phyloP scores from a whole-genome alignment of 2,113 vertebrate species.

The Puntigrus tetrazona region DNA sequence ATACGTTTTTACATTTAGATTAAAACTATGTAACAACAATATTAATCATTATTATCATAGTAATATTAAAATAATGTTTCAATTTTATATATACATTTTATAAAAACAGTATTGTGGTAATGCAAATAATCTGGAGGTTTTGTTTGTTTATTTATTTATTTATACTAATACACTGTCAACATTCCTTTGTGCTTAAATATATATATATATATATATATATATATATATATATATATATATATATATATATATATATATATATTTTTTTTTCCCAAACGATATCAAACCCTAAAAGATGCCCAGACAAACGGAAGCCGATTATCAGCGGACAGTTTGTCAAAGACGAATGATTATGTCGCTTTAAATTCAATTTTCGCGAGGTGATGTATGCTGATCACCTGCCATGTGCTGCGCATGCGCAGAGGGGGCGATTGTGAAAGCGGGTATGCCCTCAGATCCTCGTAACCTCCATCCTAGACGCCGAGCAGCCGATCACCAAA shows the following conservation, averaged over 20 bases:
- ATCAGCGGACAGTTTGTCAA: slow-evolving; percentile 51
- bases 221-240: not conserved
- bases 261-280: not conserved
- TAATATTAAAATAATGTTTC: not conserved
- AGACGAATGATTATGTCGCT: slow-evolving; percentile 67
- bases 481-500: not conserved
- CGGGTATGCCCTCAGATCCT: slow-evolving; percentile 62
- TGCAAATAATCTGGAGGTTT: too few relatives aligned
- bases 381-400: slow-evolving; percentile 77
- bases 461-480: slow-evolving; percentile 55
- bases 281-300: not conserved
- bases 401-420: slow-evolving; percentile 80
- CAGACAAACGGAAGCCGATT: not conserved
- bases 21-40: not conserved
- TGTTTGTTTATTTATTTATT: not conserved
- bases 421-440: slow-evolving; percentile 64
- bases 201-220: too few relatives aligned
- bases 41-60: not conserved
- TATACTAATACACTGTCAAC: not conserved
- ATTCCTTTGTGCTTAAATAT: not conserved
- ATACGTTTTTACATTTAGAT: not conserved
- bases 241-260: not conserved
- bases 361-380: slow-evolving; percentile 75
- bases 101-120: too few relatives aligned
- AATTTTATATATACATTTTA: not conserved